Evolutionary conservation across 2,888 invertebrate species (phyloP).

Genomic region (Nipponacmea schrenckii): DNA sequence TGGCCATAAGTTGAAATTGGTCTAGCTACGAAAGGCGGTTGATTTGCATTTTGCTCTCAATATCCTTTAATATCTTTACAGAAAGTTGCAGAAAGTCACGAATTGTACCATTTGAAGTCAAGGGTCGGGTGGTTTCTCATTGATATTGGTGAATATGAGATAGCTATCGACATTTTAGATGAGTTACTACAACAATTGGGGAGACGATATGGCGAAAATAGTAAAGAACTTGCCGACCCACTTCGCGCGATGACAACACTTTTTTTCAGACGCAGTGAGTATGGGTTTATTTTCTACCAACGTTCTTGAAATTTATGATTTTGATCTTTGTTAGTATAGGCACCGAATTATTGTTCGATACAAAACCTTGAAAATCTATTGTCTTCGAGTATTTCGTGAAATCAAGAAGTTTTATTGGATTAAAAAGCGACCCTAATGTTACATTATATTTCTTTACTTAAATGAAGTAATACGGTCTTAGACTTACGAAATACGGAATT

Average conservation of each 20-base stretch:
- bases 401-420: too few species aligned
- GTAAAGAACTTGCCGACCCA: conserved; percentile 34
- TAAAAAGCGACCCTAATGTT: too few species aligned
- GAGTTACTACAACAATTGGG: conserved; percentile 25
- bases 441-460: too few species aligned
- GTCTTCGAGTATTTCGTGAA: too few species aligned
- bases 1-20: neutral
- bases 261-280: conserved; percentile 35
- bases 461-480: too few species aligned
- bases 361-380: too few species aligned
- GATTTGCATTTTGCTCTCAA: too few species aligned
- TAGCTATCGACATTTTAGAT: conserved; percentile 30
- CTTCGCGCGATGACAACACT: conserved; percentile 33
- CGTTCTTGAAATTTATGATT: conserved; percentile 35
- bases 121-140: conserved; percentile 37
- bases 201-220: conserved; percentile 28
- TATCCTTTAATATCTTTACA: neutral
- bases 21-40: neutral
- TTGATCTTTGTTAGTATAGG: conserved; percentile 34
- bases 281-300: neutral
- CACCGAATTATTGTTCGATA: too few species aligned
- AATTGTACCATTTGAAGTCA: conserved; percentile 24
- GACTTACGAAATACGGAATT: too few species aligned
- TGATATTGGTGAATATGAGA: conserved; percentile 43
- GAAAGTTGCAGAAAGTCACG: conserved; percentile 13